Conservation (phyloP, 2,888 invertebrate genomes). For the Ormia ochracea region DNA sequence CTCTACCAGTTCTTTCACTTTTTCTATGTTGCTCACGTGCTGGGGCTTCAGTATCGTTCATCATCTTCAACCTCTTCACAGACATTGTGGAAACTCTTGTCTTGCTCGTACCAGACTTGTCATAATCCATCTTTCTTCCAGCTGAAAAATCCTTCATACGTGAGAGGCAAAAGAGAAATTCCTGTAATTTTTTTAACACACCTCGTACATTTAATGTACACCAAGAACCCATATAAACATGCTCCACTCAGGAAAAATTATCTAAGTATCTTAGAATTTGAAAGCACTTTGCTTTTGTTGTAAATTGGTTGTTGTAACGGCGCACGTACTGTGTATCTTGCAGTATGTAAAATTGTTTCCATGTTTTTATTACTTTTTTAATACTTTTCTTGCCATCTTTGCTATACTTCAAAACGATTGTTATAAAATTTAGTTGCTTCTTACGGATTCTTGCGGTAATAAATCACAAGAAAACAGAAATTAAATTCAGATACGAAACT, state of each 20-base stretch:
- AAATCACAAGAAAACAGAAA: conserved; percentile 26
- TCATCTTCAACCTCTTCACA: no score
- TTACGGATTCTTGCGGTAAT: conserved; percentile 12
- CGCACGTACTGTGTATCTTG: conserved; percentile 46
- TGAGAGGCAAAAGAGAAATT: no score
- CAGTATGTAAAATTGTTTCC: conserved; percentile 40
- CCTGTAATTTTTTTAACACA: not conserved
- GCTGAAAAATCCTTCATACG: no score
- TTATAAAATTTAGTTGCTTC: conserved; percentile 7
- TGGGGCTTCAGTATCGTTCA: no score
- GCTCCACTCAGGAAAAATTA: not conserved
- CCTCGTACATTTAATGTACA: not conserved
- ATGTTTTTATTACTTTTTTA: conserved; percentile 8
- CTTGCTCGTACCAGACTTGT: no score
- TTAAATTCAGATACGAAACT: conserved; percentile 20
- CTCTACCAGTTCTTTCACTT: no score
- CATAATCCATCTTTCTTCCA: no score
- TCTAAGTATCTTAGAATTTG: conserved; percentile 25
- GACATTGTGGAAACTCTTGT: no score
- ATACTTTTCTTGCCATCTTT: not conserved
- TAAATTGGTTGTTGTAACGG: conserved; percentile 31
- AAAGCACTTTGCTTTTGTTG: conserved; percentile 2
- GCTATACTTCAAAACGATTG: conserved; percentile 35
- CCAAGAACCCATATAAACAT: not conserved
- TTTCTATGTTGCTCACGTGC: no score